A percentile compares a stretch with the other conserved stretches of the same genome.
Conservation (phyloP, 2,113 vertebrate species). For the Turdus rufiventris region DNA sequence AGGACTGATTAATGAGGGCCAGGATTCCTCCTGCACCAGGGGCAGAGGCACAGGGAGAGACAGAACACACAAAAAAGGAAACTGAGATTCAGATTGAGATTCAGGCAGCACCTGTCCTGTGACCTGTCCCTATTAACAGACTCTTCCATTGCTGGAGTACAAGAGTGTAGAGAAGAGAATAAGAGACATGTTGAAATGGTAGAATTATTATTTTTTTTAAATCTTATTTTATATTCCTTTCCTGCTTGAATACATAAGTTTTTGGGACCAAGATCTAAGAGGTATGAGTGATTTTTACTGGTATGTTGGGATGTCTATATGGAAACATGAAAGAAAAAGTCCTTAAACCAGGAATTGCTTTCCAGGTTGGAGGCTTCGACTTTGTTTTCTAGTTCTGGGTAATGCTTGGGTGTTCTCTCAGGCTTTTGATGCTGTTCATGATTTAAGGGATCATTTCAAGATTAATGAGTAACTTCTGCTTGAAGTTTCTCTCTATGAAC, state of each 20-base stretch:
- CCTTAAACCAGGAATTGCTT: not conserved
- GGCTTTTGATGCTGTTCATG: not conserved
- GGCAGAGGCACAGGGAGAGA: fast-evolving
- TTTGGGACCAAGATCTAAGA: not conserved
- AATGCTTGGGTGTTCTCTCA: not conserved
- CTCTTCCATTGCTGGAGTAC: not conserved
- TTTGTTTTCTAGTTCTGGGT: not conserved
- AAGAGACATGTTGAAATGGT: not conserved
- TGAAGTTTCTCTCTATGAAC: not conserved
- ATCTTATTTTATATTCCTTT: not conserved
- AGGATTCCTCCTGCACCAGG: not conserved
- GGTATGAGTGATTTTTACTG: not conserved
- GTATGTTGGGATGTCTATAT: not conserved
- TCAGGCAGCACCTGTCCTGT: not conserved
- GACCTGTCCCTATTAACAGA: not conserved
- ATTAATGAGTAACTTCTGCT: not conserved
- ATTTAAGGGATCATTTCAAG: not conserved
- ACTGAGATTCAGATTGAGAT: no score
- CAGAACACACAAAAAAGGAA: not conserved
- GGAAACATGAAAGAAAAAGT: not conserved
- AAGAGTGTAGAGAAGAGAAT: not conserved
- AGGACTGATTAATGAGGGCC: not conserved
- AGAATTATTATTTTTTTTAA: not conserved
- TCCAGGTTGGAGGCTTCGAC: not conserved
- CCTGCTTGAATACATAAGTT: fast-evolving